phyloP scores from a whole-genome alignment of 2,888 invertebrate genomes.

The Mesorhabditis belari region DNA sequence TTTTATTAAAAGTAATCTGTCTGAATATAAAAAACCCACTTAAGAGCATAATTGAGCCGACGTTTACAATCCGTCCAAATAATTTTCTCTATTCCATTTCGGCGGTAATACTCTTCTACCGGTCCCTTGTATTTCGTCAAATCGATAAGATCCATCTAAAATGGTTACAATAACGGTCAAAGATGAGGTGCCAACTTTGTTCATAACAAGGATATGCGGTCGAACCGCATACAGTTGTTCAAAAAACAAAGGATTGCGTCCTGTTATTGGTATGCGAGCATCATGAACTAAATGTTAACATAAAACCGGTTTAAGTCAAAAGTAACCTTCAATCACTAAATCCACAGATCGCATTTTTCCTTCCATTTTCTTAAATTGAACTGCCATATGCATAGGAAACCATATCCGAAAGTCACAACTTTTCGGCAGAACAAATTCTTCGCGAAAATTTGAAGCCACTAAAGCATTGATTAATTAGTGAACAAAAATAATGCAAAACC shows the following conservation, averaged over 20 bases:
- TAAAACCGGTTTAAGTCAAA: background rate
- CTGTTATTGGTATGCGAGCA: constrained; percentile 50
- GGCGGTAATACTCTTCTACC: constrained; percentile 44
- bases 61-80: constrained; percentile 50
- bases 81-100: constrained; percentile 35
- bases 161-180: too few species aligned
- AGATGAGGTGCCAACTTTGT: background rate
- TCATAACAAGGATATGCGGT: constrained; percentile 49
- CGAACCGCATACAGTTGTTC: constrained; percentile 37
- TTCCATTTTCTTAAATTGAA: constrained; percentile 49
- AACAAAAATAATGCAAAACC: too few species aligned
- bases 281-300: constrained; percentile 42
- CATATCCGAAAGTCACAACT: constrained; percentile 28
- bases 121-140: constrained; percentile 42
- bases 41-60: constrained; percentile 11
- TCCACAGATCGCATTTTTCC: constrained; percentile 45
- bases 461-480: too few species aligned
- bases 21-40: background rate
- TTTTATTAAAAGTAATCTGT: background rate
- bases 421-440: constrained; percentile 19
- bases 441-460: too few species aligned
- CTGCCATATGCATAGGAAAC: constrained; percentile 49
- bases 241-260: constrained; percentile 48
- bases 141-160: constrained; percentile 51
- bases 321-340: constrained; percentile 40